Percentiles rank a stretch among this genome's conserved stretches.
These are phyloP conservation scores for Aurelia aurita DNA, from an alignment of 30 jellyfish, hydroid and myxozoan species.

Conservation along the genomic window DNA sequence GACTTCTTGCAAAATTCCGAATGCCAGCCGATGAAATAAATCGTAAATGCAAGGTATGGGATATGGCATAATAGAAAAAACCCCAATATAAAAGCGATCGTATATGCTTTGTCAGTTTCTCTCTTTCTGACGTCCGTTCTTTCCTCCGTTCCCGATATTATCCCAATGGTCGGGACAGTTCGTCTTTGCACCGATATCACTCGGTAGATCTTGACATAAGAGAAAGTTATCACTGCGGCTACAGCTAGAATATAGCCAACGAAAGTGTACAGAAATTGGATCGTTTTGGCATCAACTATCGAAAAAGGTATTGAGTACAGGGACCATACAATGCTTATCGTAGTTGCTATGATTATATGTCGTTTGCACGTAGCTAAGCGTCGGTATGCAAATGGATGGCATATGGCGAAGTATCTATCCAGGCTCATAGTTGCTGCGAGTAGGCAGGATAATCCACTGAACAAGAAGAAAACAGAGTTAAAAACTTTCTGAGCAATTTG, in stretches of 20 bases:
- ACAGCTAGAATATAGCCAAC: background rate
- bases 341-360: background rate
- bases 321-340: too few species aligned
- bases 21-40: constrained; percentile 28
- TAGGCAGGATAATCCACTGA: constrained; percentile 38
- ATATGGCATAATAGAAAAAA: constrained; percentile 15
- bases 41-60: constrained; percentile 43
- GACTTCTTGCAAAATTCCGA: constrained; percentile 8
- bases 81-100: constrained; percentile 6
- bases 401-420: constrained; percentile 9
- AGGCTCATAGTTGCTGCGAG: constrained; percentile 50
- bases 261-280: background rate
- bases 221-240: background rate
- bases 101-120: constrained; percentile 14
- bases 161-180: constrained; percentile 9
- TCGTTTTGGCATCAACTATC: too few species aligned
- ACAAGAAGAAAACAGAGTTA: constrained; percentile 1
- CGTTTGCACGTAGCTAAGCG: background rate
- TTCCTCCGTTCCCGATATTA: background rate
- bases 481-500: background rate
- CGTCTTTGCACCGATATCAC: constrained; percentile 18
- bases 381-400: constrained; percentile 6
- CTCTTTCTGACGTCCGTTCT: background rate
- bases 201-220: constrained; percentile 7
- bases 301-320: too few species aligned